Evolutionary conservation across 1,140 invertebrate genomes (phyloP).

Genomic region (Phthorimaea operculella): DNA sequence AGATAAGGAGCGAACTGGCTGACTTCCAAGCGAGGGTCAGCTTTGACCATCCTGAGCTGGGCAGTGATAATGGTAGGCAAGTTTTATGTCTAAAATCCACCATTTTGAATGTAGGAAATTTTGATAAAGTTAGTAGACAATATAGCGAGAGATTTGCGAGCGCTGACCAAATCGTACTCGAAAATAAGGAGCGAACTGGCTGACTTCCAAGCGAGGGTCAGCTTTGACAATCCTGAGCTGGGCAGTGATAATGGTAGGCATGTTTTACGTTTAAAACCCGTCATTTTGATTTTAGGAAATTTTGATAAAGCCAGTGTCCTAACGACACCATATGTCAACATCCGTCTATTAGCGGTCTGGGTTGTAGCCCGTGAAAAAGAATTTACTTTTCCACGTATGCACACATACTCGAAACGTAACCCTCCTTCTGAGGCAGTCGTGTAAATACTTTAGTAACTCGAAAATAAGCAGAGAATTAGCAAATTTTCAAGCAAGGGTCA

Average conservation of each 20-base stretch:
- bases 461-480: slow-evolving; percentile 46
- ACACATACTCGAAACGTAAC: too few species aligned
- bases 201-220: slow-evolving; percentile 46
- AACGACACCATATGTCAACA: too few species aligned
- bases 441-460: too few species aligned
- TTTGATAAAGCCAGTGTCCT: too few species aligned
- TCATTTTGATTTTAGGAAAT: too few species aligned
- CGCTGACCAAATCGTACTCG: slow-evolving; percentile 50
- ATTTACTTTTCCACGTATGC: too few species aligned
- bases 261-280: not conserved
- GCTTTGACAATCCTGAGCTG: slow-evolving; percentile 35
- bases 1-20: slow-evolving; percentile 41
- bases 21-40: slow-evolving; percentile 47
- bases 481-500: slow-evolving; percentile 45
- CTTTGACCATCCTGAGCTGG: slow-evolving; percentile 37
- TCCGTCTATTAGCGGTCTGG: too few species aligned
- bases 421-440: too few species aligned
- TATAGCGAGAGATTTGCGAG: slow-evolving; percentile 40
- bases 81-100: not conserved
- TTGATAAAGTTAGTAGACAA: too few species aligned
- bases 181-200: slow-evolving; percentile 46
- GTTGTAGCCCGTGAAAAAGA: too few species aligned
- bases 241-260: slow-evolving; percentile 46
- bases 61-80: slow-evolving; percentile 43
- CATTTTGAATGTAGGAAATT: too few species aligned